Base-by-base conservation (phyloP, 2,797 vertebrate species). In the Sebastes elongatus region DNA sequence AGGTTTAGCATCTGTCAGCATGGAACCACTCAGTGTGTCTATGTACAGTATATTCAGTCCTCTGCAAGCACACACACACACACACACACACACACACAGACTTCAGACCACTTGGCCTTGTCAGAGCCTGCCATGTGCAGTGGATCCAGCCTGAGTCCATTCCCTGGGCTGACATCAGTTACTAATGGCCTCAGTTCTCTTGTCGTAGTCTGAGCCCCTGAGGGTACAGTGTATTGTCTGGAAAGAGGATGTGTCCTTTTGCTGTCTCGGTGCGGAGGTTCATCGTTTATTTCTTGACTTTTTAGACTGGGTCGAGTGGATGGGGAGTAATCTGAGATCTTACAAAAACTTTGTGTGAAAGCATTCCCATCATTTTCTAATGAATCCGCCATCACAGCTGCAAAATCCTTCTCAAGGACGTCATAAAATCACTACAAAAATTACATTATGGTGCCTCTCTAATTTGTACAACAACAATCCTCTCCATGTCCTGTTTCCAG, bases 121-220 rank as follows among this genome's bases (percentile, higher is more conserved):
- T 60, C 56, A 78, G 71, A 78, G 35, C 49, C 57, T 66, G 62
- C 73, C 72, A 67, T 80, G 76, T 84, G 79, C 63, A 57, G 38
- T 57, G 53, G 74, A 86, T 82, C 22, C 49, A 49, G 73, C 63
- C 66, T 20, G 30, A 84, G 74, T 80, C 59, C 56, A 55, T 80
- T 80, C 60, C 80, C 71, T 10, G 32, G 23, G 73, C 76, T 80
- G 87, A 85, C 81, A 85, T 82, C 76, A 71, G 61, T 81, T 69
- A 71, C 82, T 89, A 83, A 87, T 79, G 59, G 27, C 60, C 79
- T 84, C 64, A 38, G 46, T 78, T 82, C 55, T 33, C 32, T 33
- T 33, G 32, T 65, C 67, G 74, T 49, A 56, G 73, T 56, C 81
- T 2, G n/a, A 75, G 27, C 46, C 71, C 78, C 76, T 13, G 30